These are phyloP conservation scores for Chaenodraco wilsoni DNA, from an alignment of 2,797 vertebrate species.

Conservation along the genomic window DNA sequence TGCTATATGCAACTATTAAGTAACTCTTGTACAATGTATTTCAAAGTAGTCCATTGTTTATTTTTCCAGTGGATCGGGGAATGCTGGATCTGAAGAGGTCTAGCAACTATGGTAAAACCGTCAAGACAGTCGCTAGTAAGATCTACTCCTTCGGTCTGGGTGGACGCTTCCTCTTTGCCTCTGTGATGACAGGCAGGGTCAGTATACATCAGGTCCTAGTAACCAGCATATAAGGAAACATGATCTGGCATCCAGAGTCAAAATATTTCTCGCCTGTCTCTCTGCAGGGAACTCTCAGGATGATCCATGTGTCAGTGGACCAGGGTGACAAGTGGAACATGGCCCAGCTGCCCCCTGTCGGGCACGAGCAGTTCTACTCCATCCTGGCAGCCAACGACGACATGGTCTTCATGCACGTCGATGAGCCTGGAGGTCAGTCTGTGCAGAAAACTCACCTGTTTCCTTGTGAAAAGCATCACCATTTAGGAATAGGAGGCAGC, in stretches of 20 bases:
- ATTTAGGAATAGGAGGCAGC: neutral
- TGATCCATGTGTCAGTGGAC: constrained; percentile 91
- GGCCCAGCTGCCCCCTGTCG: constrained; percentile 94
- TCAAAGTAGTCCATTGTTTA: neutral
- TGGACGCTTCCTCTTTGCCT: constrained; percentile 93
- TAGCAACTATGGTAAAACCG: constrained; percentile 85
- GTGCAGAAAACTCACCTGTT: neutral
- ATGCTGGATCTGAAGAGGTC: constrained; percentile 89
- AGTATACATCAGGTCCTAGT: constrained; percentile 23
- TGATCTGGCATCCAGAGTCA: neutral
- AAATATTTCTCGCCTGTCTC: neutral
- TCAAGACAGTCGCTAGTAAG: constrained; percentile 87
- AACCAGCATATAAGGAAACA: constrained; percentile 7
- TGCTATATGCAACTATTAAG: neutral
- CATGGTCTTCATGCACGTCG: constrained; percentile 98
- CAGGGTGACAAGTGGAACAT: constrained; percentile 92
- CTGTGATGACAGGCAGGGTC: constrained; percentile 93
- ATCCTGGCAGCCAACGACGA: constrained; percentile 93
- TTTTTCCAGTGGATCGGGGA: constrained; percentile 86
- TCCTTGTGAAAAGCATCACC: neutral
- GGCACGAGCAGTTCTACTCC: constrained; percentile 95
- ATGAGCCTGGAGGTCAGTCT: constrained; percentile 91
- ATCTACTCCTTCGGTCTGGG: constrained; percentile 94
- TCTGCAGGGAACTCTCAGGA: constrained; percentile 82
- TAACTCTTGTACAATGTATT: neutral